Evolutionary conservation across 2,113 vertebrate genomes (phyloP).

Genomic region (Ptychochromis oligacanthus): DNA sequence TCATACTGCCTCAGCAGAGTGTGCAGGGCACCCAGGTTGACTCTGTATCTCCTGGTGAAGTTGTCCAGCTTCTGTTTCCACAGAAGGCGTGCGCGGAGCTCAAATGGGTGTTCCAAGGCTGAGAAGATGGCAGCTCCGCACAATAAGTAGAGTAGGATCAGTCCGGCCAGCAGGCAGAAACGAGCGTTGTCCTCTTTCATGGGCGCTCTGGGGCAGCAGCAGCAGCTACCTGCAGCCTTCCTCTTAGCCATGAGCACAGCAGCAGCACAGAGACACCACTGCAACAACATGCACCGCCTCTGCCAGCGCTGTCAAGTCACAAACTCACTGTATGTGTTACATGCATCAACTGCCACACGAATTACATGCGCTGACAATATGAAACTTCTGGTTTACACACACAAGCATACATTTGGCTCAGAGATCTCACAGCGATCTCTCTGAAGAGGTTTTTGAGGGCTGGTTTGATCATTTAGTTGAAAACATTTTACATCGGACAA

Average conservation of each 20-base stretch:
- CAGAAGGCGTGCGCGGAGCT: slow-evolving; percentile 70
- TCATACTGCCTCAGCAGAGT: slow-evolving; percentile 80
- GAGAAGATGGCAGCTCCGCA: slow-evolving; percentile 84
- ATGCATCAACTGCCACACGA: slow-evolving; percentile 17
- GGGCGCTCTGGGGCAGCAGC: slow-evolving; percentile 74
- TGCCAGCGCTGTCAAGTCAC: slow-evolving; percentile 16
- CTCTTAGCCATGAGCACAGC: slow-evolving; percentile 77
- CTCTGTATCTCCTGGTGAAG: slow-evolving; percentile 75
- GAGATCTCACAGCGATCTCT: neutral
- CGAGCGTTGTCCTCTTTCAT: slow-evolving; percentile 84
- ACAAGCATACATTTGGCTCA: neutral
- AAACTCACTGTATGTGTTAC: slow-evolving; percentile 5
- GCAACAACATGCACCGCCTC: slow-evolving; percentile 58
- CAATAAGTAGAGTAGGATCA: slow-evolving; percentile 82
- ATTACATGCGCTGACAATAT: neutral
- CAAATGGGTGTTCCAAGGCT: slow-evolving; percentile 79
- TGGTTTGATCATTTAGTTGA: neutral
- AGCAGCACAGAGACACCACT: slow-evolving; percentile 43
- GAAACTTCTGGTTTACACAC: neutral
- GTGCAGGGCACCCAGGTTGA: slow-evolving; percentile 71
- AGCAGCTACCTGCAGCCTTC: slow-evolving; percentile 63
- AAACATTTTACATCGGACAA: neutral
- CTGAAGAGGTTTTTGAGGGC: neutral
- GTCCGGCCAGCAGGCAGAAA: slow-evolving; percentile 79
- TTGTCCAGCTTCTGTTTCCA: slow-evolving; percentile 80